Conservation (phyloP, 2,888 invertebrate genomes). For the Ptilodon capucinus region DNA sequence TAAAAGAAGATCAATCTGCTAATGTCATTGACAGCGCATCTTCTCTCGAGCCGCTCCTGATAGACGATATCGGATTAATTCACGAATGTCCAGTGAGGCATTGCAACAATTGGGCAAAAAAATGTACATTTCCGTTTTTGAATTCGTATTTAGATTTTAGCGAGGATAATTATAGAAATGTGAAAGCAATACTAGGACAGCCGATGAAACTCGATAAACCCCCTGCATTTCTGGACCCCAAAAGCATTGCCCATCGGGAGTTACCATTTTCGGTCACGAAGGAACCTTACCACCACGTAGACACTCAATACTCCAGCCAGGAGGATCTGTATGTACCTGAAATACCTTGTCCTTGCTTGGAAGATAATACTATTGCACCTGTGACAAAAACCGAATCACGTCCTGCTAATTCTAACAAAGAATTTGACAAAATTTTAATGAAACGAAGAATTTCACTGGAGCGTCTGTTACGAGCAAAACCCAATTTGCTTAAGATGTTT, state of each 20-base stretch:
- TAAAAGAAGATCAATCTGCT: slow-evolving; percentile 6
- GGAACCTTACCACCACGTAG: slow-evolving; percentile 49
- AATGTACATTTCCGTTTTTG: slow-evolving; percentile 51
- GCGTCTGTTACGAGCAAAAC: slow-evolving; percentile 50
- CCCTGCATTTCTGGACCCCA: slow-evolving; percentile 45
- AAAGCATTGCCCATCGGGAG: slow-evolving; percentile 42
- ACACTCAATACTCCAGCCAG: slow-evolving; percentile 68
- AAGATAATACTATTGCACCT: slow-evolving; percentile 8
- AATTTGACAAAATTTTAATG: slow-evolving; percentile 36
- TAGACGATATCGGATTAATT: slow-evolving; percentile 51
- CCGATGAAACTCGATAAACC: slow-evolving; percentile 13
- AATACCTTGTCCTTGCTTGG: slow-evolving; percentile 49
- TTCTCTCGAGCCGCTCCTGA: slow-evolving; percentile 50
- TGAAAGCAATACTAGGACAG: slow-evolving; percentile 51
- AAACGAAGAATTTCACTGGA: slow-evolving; percentile 55
- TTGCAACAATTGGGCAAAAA: slow-evolving; percentile 47
- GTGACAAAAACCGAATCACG: slow-evolving; percentile 3
- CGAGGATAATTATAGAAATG: slow-evolving; percentile 60
- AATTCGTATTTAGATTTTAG: slow-evolving; percentile 59
- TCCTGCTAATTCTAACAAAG: slow-evolving; percentile 23
- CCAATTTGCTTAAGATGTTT: slow-evolving; percentile 63
- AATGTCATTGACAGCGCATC: slow-evolving; percentile 38
- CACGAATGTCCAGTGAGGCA: slow-evolving; percentile 48
- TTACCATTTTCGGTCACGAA: slow-evolving; percentile 58
- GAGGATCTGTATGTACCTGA: slow-evolving; percentile 46